These are phyloP conservation scores for Chionoecetes opilio DNA, from an alignment of 1,140 invertebrate species.

Conservation along the genomic window DNA sequence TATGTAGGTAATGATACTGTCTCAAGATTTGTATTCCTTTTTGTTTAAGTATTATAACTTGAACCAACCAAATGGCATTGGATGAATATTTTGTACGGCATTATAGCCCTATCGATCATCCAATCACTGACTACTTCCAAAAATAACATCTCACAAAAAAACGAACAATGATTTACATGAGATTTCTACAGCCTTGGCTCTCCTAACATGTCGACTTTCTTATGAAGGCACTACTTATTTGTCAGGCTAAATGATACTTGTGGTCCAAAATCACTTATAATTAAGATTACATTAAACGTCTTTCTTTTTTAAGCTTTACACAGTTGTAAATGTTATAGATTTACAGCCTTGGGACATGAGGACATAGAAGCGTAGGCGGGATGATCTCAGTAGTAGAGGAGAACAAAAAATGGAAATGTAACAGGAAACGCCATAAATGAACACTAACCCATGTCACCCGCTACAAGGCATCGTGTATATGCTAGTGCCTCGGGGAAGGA, in stretches of 20 bases:
- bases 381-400: background rate
- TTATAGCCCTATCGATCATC: constrained; percentile 23
- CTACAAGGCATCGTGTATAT: background rate
- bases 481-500: background rate
- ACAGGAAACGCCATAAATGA: background rate
- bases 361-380: background rate
- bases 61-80: constrained; percentile 15
- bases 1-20: background rate
- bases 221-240: constrained; percentile 77
- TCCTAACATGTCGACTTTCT: constrained; percentile 66
- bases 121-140: constrained; percentile 56
- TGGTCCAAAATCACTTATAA: constrained; percentile 72
- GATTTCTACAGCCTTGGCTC: constrained; percentile 64
- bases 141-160: constrained; percentile 39
- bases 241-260: constrained; percentile 73
- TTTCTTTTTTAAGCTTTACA: constrained; percentile 59
- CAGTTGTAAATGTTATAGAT: constrained; percentile 49
- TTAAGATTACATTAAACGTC: constrained; percentile 47
- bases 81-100: constrained; percentile 23
- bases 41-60: constrained; percentile 20
- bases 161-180: constrained; percentile 43
- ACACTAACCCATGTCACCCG: background rate
- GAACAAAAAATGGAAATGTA: background rate
- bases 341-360: constrained; percentile 59
- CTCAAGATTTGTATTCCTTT: background rate